Conservation (phyloP, 2,797 vertebrate species). For the Rhabdomys pumilio region DNA sequence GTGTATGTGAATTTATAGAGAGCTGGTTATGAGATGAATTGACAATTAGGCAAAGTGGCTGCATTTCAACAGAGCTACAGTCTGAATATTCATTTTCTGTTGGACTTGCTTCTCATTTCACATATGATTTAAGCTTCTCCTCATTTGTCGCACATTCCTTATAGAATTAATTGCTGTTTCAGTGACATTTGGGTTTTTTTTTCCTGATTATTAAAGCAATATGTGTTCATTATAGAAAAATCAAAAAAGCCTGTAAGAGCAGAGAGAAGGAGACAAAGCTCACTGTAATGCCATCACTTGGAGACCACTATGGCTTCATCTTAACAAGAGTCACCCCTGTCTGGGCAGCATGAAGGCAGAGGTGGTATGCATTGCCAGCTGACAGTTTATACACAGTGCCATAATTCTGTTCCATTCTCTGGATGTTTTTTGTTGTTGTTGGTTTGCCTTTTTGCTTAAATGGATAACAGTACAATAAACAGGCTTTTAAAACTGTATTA, state of each 20-base stretch:
- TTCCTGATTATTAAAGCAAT: constrained; percentile 69
- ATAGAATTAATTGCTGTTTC: constrained; percentile 76
- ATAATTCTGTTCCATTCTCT: constrained; percentile 14
- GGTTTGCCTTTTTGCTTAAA: constrained; percentile 14
- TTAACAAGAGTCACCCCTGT: constrained; percentile 5
- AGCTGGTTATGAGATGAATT: constrained; percentile 61
- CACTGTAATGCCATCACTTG: not conserved
- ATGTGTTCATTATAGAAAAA: constrained; percentile 69
- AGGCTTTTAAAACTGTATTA: not conserved
- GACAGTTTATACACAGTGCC: constrained; percentile 9
- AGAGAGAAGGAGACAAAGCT: constrained; percentile 64
- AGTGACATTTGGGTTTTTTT: constrained; percentile 49
- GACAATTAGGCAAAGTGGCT: constrained; percentile 51
- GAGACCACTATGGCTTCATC: not conserved
- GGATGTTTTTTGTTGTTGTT: not conserved
- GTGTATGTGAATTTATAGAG: constrained; percentile 36
- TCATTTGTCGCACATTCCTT: constrained; percentile 43
- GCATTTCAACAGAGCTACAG: constrained; percentile 43
- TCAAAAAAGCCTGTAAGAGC: constrained; percentile 60
- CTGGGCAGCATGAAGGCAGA: not conserved
- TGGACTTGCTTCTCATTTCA: constrained; percentile 66
- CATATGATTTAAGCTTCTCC: constrained; percentile 50
- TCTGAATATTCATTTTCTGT: constrained; percentile 74
- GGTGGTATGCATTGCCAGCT: not conserved
- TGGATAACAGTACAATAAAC: not conserved